Evolutionary conservation across 1,140 invertebrate species (phyloP).

Genomic region (Dendroctonus ponderosae): DNA sequence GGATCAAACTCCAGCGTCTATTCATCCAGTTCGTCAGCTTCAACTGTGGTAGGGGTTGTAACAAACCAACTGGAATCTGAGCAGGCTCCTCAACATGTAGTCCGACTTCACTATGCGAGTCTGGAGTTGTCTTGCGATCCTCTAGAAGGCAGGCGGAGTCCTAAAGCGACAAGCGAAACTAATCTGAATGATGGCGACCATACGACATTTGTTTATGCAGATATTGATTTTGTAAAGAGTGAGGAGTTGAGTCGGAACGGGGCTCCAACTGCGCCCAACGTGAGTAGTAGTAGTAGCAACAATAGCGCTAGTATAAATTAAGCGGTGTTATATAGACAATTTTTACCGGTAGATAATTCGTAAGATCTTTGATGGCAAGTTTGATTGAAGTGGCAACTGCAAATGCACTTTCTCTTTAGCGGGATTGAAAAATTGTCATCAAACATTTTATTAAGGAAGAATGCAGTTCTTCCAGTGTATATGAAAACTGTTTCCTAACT

Average conservation of each 20-base stretch:
- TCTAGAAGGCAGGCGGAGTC: slow-evolving; percentile 29
- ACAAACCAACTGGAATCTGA: slow-evolving; percentile 4
- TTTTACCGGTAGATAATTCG: background rate
- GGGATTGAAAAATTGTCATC: no score
- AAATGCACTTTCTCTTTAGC: no score
- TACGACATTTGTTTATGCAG: slow-evolving; percentile 62
- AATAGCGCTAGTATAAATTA: slow-evolving; percentile 11
- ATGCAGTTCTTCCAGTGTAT: no score
- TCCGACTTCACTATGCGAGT: slow-evolving; percentile 64
- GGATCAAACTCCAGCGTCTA: slow-evolving; percentile 47
- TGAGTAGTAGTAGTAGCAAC: background rate
- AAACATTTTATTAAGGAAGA: no score
- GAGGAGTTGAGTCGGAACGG: slow-evolving; percentile 53
- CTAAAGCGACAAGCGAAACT: slow-evolving; percentile 22
- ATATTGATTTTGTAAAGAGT: slow-evolving; percentile 69
- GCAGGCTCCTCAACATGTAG: slow-evolving; percentile 15
- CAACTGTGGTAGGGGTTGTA: slow-evolving; percentile 50
- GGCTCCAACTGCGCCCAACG: background rate
- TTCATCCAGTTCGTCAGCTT: slow-evolving; percentile 48
- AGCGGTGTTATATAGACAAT: background rate
- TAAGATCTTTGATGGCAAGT: no score
- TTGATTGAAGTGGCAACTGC: no score
- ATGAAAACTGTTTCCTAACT: no score
- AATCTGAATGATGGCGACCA: slow-evolving; percentile 49
- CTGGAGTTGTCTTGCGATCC: slow-evolving; percentile 55